phyloP scores from a whole-genome alignment of 2,797 vertebrate genomes.

The Coregonus suidteri region DNA sequence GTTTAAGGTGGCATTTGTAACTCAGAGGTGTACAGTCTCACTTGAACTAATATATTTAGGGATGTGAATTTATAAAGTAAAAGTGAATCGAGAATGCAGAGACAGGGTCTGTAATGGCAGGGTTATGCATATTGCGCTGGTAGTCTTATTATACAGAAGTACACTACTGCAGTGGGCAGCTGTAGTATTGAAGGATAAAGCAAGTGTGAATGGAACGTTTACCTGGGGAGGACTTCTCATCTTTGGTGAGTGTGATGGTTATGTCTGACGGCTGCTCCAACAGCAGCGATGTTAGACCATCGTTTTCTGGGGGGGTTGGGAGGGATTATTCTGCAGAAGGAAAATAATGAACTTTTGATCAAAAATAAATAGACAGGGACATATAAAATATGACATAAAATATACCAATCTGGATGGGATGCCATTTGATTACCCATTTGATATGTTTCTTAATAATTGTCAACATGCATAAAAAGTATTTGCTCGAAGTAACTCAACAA shows the following conservation, averaged over 20 bases:
- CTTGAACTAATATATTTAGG: background rate
- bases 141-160: background rate
- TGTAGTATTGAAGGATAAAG: background rate
- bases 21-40: background rate
- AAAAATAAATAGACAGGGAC: background rate
- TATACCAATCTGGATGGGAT: too few relatives aligned
- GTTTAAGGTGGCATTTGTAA: background rate
- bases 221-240: background rate
- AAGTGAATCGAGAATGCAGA: background rate
- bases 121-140: background rate
- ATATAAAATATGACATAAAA: background rate
- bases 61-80: background rate
- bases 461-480: too few relatives aligned
- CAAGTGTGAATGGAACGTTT: background rate
- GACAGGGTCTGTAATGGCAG: background rate
- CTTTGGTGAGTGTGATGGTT: background rate
- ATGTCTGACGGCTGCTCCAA: background rate
- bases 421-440: too few relatives aligned
- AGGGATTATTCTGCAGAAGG: background rate
- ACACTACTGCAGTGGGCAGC: background rate
- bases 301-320: background rate
- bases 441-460: too few relatives aligned
- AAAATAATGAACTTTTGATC: background rate
- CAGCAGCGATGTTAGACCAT: constrained; percentile 1
- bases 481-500: too few relatives aligned